Base-by-base conservation (phyloP, 2,797 vertebrate species). In the Characodon lateralis region DNA sequence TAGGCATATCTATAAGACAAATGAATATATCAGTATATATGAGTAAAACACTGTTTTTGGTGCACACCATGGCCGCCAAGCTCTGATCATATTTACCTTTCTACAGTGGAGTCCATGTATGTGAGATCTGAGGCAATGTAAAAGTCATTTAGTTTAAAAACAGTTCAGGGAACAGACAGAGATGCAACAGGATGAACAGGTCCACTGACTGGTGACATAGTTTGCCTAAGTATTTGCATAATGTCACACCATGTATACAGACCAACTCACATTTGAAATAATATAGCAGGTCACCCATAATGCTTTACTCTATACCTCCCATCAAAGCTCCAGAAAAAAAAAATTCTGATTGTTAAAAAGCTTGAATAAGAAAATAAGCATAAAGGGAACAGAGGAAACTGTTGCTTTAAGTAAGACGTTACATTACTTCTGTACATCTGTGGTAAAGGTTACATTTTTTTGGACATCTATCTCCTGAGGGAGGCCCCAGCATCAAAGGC, bases 161-260 rank as follows among this genome's bases (percentile, higher is more conserved):
- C 43, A 65, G 43, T 43, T 41, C 10, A 74, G 53, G 22, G 58
- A 74, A 26, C 48, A 58, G 73, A 51, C 65, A 83, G 48, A 70
- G 51, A 31, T 56, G 46, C 48, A 71, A 63, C 73, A 55, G 51
- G 73, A 77, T 3, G 24, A 84, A 55, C 53, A 46, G 24, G 48
- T 85, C n/a, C 48, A 16, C 63, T 5, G 55, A 16, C 69, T 6
- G 55, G 55, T 75, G 77, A 80, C 48, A 58, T 69, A 26, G 18
- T 70, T 76, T 70, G 24, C 55, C 28, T 63, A 46, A 65, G 68
- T 20, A 41, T 80, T 74, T 84, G 48, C 69, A 83, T 70, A 79
- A 79, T 28, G 35, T 55, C 73, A 58, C 39, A 59, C 13, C 53
- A 50, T 20, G 26, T 35, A 72, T 48, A 58, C 31, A 31, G 9